Percentiles rank a stretch among this genome's conserved stretches.
Evolutionary conservation across 2,888 invertebrate genomes (phyloP).

Genomic region (Dolomedes plantarius): DNA sequence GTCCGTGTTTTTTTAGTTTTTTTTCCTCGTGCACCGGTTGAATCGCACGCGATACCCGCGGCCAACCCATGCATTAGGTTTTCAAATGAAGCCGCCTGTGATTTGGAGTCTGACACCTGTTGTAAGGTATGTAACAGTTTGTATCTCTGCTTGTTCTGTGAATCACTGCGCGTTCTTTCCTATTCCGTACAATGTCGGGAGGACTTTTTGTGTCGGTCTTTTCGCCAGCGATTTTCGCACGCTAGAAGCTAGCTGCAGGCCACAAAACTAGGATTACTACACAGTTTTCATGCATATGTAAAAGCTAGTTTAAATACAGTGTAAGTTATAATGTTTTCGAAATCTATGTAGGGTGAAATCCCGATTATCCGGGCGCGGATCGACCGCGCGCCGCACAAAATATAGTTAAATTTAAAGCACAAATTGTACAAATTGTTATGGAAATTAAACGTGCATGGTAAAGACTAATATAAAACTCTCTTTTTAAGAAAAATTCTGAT

Average conservation of each 20-base stretch:
- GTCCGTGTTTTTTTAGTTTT: slow-evolving; percentile 1
- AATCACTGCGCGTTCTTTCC: background rate
- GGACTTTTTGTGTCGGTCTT: background rate
- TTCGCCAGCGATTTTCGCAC: background rate
- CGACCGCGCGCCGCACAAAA: too few species aligned
- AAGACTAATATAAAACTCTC: too few species aligned
- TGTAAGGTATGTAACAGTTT: slow-evolving; percentile 18
- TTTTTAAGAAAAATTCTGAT: too few species aligned
- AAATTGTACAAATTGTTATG: too few species aligned
- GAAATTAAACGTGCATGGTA: too few species aligned
- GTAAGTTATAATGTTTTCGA: too few species aligned
- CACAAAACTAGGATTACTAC: too few species aligned
- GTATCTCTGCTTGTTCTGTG: background rate
- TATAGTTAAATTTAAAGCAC: too few species aligned
- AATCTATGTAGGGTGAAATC: too few species aligned
- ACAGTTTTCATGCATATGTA: too few species aligned
- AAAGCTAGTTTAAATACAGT: too few species aligned
- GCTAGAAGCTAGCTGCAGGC: slow-evolving; percentile 16
- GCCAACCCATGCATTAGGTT: background rate
- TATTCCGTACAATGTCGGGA: background rate
- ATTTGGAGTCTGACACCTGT: slow-evolving; percentile 9
- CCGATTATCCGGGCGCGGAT: too few species aligned
- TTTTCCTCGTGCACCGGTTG: background rate
- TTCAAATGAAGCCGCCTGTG: slow-evolving; percentile 8
- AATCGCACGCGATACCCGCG: background rate